Evolutionary conservation across 2,797 vertebrate genomes (phyloP).

Genomic region (Aselliscus stoliczkanus): DNA sequence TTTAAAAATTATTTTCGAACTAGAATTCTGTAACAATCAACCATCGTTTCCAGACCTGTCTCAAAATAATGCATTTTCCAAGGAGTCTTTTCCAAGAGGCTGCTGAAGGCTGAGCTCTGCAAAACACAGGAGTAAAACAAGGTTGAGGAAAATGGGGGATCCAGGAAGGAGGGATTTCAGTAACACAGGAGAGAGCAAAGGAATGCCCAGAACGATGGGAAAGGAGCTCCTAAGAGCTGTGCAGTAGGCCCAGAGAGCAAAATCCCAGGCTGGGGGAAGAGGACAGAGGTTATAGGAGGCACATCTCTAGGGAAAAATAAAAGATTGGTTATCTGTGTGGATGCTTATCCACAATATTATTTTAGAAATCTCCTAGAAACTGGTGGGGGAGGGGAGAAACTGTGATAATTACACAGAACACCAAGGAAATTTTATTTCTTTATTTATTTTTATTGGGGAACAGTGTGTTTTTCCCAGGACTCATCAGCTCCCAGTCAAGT

Average conservation of each 20-base stretch:
- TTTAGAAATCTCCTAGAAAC: not conserved
- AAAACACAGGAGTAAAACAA: not conserved
- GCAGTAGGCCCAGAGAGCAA: not conserved
- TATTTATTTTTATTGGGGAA: too few relatives aligned
- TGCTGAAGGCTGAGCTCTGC: not conserved
- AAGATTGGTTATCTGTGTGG: not conserved
- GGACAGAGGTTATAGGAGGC: not conserved
- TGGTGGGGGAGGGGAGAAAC: rapidly evolving
- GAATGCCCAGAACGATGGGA: not conserved
- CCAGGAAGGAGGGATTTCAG: not conserved
- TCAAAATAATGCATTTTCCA: not conserved
- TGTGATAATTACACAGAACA: not conserved
- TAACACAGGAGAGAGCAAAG: not conserved
- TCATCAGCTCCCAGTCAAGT: too few relatives aligned
- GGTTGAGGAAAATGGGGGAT: not conserved
- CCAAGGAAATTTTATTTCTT: not conserved
- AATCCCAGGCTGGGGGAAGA: not conserved
- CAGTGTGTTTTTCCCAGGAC: too few relatives aligned
- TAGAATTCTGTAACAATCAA: not conserved
- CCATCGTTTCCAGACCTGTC: not conserved
- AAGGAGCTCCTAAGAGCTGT: not conserved
- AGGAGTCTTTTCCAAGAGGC: not conserved
- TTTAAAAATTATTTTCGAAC: not conserved
- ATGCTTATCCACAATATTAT: not conserved
- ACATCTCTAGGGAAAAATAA: not conserved